Evolutionary conservation across 2,888 invertebrate genomes (phyloP).

Genomic region (Volucella zonaria): DNA sequence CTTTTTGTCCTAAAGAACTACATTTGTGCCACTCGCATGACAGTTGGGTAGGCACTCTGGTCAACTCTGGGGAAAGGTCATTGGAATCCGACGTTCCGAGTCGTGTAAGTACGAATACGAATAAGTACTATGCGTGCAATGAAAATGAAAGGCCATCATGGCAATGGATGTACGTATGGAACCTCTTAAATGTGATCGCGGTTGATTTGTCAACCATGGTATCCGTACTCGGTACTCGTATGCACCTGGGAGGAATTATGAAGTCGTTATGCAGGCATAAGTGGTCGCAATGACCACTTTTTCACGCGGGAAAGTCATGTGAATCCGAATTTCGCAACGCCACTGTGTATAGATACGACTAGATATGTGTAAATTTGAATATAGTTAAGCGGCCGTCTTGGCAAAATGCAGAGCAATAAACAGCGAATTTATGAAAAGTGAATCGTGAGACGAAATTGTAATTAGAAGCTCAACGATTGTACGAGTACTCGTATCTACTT

Average conservation of each 20-base stretch:
- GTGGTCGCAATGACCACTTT: constrained; percentile 49
- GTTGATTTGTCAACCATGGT: constrained; percentile 22
- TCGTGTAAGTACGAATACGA: no score
- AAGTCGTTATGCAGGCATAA: constrained; percentile 36
- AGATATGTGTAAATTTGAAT: constrained; percentile 7
- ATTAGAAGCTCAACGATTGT: constrained; percentile 45
- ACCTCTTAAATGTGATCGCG: constrained; percentile 1
- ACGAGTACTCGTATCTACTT: no score
- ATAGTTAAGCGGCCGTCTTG: constrained; percentile 5
- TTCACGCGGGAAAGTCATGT: constrained; percentile 67
- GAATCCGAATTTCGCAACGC: constrained; percentile 45
- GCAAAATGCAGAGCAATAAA: constrained; percentile 64
- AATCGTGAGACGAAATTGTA: constrained; percentile 68
- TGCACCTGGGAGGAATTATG: constrained; percentile 67
- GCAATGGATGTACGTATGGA: neutral
- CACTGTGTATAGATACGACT: constrained; percentile 20
- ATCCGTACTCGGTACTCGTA: neutral
- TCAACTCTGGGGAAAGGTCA: constrained; percentile 59
- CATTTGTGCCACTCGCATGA: constrained; percentile 31
- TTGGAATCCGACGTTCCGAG: constrained; percentile 24
- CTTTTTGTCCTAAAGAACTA: constrained; percentile 62
- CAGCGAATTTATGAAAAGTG: constrained; percentile 65
- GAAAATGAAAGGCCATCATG: constrained; percentile 62
- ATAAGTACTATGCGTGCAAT: constrained; percentile 15
- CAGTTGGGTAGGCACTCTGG: constrained; percentile 9